These are phyloP conservation scores for Tetanocera ferruginea DNA, from an alignment of 2,888 invertebrate genomes.

Conservation along the genomic window DNA sequence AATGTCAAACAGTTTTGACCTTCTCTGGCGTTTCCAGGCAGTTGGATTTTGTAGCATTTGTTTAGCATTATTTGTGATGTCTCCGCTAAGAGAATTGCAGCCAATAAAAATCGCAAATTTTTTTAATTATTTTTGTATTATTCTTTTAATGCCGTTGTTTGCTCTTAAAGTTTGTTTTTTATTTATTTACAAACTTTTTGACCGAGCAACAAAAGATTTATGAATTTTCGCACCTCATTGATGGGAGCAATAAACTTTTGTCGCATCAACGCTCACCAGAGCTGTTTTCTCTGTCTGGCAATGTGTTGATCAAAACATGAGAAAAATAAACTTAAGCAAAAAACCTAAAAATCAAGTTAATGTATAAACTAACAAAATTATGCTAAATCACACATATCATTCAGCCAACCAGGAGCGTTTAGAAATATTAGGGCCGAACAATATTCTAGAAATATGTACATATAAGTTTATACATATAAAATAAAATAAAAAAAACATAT, in stretches of 20 bases:
- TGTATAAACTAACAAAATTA: background rate
- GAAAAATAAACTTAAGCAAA: slow-evolving; percentile 3
- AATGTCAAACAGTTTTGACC: background rate
- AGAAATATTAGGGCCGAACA: too few relatives aligned
- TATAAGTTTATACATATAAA: too few relatives aligned
- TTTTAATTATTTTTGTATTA: background rate
- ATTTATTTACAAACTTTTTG: slow-evolving; percentile 11
- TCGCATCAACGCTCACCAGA: background rate
- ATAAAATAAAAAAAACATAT: too few relatives aligned
- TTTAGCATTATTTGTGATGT: background rate
- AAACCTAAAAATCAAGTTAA: background rate
- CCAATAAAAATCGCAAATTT: background rate
- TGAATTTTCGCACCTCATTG: background rate
- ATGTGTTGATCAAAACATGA: background rate
- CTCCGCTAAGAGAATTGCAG: background rate
- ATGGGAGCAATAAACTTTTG: slow-evolving; percentile 40
- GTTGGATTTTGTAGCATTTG: background rate
- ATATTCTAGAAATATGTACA: background rate
- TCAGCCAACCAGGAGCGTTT: background rate
- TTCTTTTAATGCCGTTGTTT: slow-evolving; percentile 30
- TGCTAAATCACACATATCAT: background rate
- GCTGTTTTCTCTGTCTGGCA: background rate
- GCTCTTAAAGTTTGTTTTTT: slow-evolving; percentile 34
- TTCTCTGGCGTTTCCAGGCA: background rate
- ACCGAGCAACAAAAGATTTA: background rate